phyloP scores from a whole-genome alignment of 2,888 invertebrate genomes.

The Dugesia japonica region DNA sequence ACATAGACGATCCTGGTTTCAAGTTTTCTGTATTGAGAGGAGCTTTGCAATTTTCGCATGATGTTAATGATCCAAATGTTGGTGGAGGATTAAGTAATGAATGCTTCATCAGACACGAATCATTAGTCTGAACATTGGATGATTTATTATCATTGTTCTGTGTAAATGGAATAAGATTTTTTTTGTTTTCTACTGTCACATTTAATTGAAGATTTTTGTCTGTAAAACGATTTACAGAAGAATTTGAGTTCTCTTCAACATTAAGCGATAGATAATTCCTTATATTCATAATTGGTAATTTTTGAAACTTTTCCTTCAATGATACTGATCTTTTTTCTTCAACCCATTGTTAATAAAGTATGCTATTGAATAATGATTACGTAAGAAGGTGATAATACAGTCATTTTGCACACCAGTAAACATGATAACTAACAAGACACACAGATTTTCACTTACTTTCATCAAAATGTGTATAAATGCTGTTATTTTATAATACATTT shows the following conservation, averaged over 20 bases:
- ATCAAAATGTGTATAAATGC: no score
- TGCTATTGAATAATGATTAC: neutral
- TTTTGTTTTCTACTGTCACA: neutral
- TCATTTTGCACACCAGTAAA: no score
- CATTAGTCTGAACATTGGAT: neutral
- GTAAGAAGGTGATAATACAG: no score
- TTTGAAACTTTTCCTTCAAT: neutral
- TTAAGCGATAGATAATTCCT: neutral
- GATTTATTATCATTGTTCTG: neutral
- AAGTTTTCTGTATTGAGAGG: neutral
- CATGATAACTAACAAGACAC: no score
- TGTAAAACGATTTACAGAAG: neutral
- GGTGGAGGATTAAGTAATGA: neutral
- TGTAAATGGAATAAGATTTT: neutral
- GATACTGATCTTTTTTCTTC: neutral
- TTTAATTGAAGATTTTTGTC: neutral
- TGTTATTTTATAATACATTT: no score
- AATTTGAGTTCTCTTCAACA: neutral
- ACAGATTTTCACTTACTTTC: no score
- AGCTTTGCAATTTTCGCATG: neutral
- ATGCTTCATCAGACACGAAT: neutral
- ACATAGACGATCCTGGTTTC: neutral
- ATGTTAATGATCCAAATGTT: neutral
- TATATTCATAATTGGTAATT: neutral
- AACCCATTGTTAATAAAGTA: neutral